Evolutionary conservation across 92 coral and sea anemone genomes (phyloP), one percentile per base, ranked within the genome.

Genomic region (Zoanthus solanderi): DNA sequence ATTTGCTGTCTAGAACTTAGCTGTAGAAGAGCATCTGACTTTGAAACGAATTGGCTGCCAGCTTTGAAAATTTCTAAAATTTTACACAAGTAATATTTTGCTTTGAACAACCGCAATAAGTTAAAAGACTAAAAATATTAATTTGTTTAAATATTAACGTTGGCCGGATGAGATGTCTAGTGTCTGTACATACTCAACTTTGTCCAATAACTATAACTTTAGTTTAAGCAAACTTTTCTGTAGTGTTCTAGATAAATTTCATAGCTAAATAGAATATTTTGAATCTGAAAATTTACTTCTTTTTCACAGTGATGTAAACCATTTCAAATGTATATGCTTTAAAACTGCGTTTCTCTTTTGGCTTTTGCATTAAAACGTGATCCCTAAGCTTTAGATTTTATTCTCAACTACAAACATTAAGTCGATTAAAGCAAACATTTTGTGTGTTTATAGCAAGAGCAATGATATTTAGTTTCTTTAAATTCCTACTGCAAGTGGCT

Each of bases 391-490:
- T 15, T 57, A 5, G 58, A 75, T 75, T 56, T 73, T 73, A 34
- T 45, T 73, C 11, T 42, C 31, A 48, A 37, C 48, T 72, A 30
- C 77, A 72, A 37, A 72, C 77, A 75, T 45, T 17, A 72, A 52
- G 52, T 37, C 77, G 18, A 72, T 44, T 14, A 72, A 13, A n/a
- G 6, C 9, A 16, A 16, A 60, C 67, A 17, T 14, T 56, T 56
- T 56, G 23, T 23, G 23, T 23, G 23, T 23, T 23, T 23, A 23
- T 23, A 23, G 23, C 23, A 23, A 23, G 23, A 23, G 23, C 23
- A 23, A 23, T 23, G 23, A 23, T 23, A 0, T 23, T 23, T 23
- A 17, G 61, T 56, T 56, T 16, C 0, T 60, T 60, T 17, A 60
- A 60, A 60, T n/a, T 60, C 28, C 23, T 60, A 60, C 30, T 7